phyloP scores from a whole-genome alignment of 1,140 invertebrate species.

The Rhagoletis zephyria region DNA sequence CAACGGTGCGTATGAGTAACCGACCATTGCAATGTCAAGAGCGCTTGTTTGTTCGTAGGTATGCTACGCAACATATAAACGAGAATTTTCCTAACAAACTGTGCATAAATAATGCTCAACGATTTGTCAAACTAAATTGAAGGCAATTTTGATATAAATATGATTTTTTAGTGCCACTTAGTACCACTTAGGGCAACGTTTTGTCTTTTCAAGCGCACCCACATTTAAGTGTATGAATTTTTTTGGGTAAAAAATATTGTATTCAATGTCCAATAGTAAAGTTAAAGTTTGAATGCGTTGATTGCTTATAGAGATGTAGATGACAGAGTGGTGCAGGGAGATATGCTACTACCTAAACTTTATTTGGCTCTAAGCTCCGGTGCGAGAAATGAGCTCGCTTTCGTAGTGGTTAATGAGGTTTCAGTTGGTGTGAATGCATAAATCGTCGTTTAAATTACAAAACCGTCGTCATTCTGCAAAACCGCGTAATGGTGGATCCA shows the following conservation, averaged over 20 bases:
- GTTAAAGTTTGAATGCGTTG: too few species aligned
- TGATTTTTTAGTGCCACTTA: conserved; percentile 56
- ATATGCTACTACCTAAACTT: too few species aligned
- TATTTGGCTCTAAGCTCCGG: too few species aligned
- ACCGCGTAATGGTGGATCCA: too few species aligned
- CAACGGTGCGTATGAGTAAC: conserved; percentile 21
- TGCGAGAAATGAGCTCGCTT: too few species aligned
- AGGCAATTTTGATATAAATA: conserved; percentile 55
- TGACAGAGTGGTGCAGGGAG: too few species aligned
- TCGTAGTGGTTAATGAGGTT: too few species aligned
- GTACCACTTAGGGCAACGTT: conserved; percentile 53
- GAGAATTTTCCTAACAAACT: conserved; percentile 49
- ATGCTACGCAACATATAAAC: background rate
- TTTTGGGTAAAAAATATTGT: background rate
- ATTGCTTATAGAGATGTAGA: too few species aligned
- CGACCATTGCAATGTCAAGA: background rate
- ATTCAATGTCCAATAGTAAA: too few species aligned
- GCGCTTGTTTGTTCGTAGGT: background rate
- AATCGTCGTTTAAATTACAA: too few species aligned
- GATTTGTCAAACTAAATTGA: conserved; percentile 57
- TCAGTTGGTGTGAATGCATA: too few species aligned
- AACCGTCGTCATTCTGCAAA: too few species aligned
- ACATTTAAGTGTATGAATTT: background rate
- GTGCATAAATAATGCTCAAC: conserved; percentile 57
- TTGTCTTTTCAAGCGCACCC: conserved; percentile 18